A percentile compares a stretch with the other conserved stretches of the same genome.
Conservation (phyloP, 2,113 vertebrate genomes). For the Pogonocichla stellata region DNA sequence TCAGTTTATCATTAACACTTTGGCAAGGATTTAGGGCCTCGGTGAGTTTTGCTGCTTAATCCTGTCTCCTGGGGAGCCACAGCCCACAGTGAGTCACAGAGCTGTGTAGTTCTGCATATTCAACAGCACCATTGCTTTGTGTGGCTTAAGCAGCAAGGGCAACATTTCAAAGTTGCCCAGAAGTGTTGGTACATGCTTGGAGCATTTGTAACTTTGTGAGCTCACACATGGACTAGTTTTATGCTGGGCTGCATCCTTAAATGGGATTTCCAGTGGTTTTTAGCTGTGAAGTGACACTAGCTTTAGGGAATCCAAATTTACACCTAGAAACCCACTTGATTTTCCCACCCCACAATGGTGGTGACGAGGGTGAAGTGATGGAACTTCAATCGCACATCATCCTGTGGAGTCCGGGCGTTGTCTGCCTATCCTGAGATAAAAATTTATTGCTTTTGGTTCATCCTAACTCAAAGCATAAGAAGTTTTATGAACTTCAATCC, state of each 20-base stretch:
- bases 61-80: not conserved
- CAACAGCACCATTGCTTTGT: not conserved
- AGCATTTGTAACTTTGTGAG: not conserved
- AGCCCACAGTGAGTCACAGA: not conserved
- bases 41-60: not conserved
- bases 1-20: slow-evolving; percentile 20
- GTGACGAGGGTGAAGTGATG: not conserved
- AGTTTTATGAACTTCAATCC: not conserved
- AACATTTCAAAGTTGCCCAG: not conserved
- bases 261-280: not conserved
- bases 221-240: not conserved
- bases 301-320: not conserved
- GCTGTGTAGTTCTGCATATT: not conserved
- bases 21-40: not conserved
- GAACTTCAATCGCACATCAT: not conserved
- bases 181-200: not conserved
- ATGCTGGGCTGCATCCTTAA: not conserved
- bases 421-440: not conserved
- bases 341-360: not conserved
- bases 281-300: not conserved
- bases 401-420: not conserved
- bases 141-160: not conserved
- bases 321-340: not conserved
- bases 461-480: not conserved
- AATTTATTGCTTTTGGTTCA: not conserved